Percentiles rank a stretch among this genome's conserved stretches.
Conservation (phyloP, 2,888 invertebrate species). For the Synanthedon tipuliformis region DNA sequence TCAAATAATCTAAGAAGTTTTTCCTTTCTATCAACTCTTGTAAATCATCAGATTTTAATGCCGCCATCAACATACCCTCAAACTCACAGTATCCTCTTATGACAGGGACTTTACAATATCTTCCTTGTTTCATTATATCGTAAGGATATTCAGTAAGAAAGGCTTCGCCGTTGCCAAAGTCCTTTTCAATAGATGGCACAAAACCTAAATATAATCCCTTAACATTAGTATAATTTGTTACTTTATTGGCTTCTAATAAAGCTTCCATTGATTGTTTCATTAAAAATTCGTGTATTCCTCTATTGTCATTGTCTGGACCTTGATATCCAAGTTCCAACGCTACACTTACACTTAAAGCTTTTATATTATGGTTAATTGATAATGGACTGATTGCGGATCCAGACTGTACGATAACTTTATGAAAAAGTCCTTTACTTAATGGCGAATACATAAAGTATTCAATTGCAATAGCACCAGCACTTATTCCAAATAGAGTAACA, state of each 20-base stretch:
- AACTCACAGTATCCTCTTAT: conserved; percentile 58
- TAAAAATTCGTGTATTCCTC: conserved; percentile 20
- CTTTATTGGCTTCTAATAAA: conserved; percentile 16
- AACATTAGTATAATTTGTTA: conserved; percentile 36
- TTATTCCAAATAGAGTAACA: conserved; percentile 35
- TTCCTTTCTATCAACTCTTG: conserved; percentile 19
- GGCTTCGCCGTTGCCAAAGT: conserved; percentile 23
- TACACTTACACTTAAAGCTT: conserved; percentile 17
- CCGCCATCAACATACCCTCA: conserved; percentile 53
- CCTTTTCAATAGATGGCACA: conserved; percentile 37
- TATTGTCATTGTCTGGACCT: conserved; percentile 16
- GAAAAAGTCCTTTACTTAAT: conserved; percentile 29
- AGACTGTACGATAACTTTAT: conserved; percentile 39
- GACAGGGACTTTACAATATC: conserved; percentile 42
- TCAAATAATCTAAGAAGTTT: conserved; percentile 35
- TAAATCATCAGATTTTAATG: conserved; percentile 10
- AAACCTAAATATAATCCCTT: conserved; percentile 30
- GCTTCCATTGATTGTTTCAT: conserved; percentile 11
- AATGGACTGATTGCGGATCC: conserved; percentile 36
- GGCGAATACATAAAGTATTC: conserved; percentile 36
- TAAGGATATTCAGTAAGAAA: conserved; percentile 37
- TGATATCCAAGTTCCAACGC: conserved; percentile 22
- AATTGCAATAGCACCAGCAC: conserved; percentile 34
- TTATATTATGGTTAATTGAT: conserved; percentile 26
- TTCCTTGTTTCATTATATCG: conserved; percentile 36